Base-by-base conservation (phyloP, 1,140 invertebrate species). In the Leptopilina boulardi region DNA sequence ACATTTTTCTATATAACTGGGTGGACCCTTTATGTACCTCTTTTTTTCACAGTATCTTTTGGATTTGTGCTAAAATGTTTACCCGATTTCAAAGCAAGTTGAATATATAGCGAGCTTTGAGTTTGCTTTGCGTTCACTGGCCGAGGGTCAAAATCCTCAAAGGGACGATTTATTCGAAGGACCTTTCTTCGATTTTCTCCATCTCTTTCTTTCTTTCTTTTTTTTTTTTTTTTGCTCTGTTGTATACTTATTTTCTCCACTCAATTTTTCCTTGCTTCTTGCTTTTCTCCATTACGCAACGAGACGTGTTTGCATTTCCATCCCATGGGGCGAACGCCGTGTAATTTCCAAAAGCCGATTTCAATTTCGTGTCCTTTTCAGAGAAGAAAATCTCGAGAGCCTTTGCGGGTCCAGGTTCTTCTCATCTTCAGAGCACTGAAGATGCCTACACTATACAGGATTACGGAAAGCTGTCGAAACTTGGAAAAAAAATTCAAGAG, bases 261-360 rank as follows among this genome's bases (percentile, higher is more conserved):
- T 72, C 18, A 72, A 34, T 38, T 70, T 15, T 71, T 71, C 54
- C 9, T 79, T 79, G 44, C 74, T 72, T 78, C 79, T 83, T 82
- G 23, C 72, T 70, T 71, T 76, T 77, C 38, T 66, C 47, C 23
- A 78, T 77, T 66, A 66, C 71, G 74, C 72, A 74, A 76, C 74
- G 59, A n/a, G n/a, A 78, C 80, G 84, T 90, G 88, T 91, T 90
- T 91, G 90, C 89, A 91, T 91, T 91, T 87, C 81, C 80, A 81
- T 89, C 84, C 82, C 80, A 73, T 73, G 85, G 79, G 83, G 84
- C 82, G 80, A 70, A 78, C 73, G 79, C 80, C 77, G 83, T 85
- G 86, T 87, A 90, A 90, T 91, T 90, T 90, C 86, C 83, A 85
- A 91, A 90, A 90, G 89, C 87, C 87, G 88, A 89, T 91, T 91